phyloP scores from a whole-genome alignment of 2,113 vertebrate species.

The Ursus arctos region DNA sequence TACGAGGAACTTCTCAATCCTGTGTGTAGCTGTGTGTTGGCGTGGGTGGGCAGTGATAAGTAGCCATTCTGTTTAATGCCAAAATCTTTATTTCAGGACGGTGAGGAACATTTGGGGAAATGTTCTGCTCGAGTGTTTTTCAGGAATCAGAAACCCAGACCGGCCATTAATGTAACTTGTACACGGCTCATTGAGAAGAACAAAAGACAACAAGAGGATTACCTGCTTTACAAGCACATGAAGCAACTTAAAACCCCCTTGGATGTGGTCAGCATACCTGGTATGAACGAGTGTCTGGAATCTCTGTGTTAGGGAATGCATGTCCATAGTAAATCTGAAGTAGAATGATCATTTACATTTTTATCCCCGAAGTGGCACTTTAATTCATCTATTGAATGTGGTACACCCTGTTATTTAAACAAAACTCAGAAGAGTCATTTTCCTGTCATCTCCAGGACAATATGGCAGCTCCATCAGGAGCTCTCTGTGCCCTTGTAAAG shows the following conservation, averaged over 20 bases:
- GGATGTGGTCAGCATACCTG: slow-evolving; percentile 82
- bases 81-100: slow-evolving; percentile 74
- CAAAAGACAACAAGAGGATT: slow-evolving; percentile 77
- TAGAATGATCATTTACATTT: not conserved
- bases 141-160: slow-evolving; percentile 75
- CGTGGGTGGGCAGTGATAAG: not conserved
- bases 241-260: slow-evolving; percentile 75
- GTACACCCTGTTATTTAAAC: not conserved
- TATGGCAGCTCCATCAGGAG: not conserved
- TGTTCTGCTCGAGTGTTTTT: slow-evolving; percentile 88
- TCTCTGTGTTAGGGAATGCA: not conserved
- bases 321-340: not conserved
- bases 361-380: not conserved
- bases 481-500: not conserved
- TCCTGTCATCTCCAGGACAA: not conserved
- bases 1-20: rapidly evolving
- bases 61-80: not conserved
- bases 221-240: slow-evolving; percentile 81
- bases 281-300: slow-evolving; percentile 67
- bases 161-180: slow-evolving; percentile 85
- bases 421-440: not conserved
- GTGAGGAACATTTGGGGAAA: slow-evolving; percentile 71
- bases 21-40: not conserved
- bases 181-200: slow-evolving; percentile 8
- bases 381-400: not conserved